Evolutionary conservation across 1,140 invertebrate species (phyloP), one percentile per base, ranked within the genome.

Genomic region (Vollenhovia emeryi): DNA sequence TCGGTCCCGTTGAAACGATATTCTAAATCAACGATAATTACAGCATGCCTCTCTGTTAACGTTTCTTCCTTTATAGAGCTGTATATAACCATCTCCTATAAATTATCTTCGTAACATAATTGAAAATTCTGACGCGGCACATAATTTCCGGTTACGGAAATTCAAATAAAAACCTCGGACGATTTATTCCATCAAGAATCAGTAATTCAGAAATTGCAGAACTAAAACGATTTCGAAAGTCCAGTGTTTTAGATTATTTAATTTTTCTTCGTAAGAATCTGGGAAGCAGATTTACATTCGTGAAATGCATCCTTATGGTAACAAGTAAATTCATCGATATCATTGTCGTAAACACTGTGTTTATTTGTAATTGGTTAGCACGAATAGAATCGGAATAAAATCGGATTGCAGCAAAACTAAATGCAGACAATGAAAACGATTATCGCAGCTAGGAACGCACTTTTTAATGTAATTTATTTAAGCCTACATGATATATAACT

Each of bases 1-100:
- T 11, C 55, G 80, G 86, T 91, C 80, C 90, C 89, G 91, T 93
- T 92, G 78, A 87, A 85, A 91, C 62, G 84, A 91, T 92, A 92
- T 86, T 91, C 82, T 89, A 92, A 91, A 86, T 40, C 55, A 21
- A 68, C 62, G 85, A 86, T 90, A 91, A 87, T 89, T 88, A 27
- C 50, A 52, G 21, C 52, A n/a, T 43, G 6, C 27, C 3, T 24
- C 9, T 50, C 9, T 24, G 43, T 76, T 76, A 62, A 76, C 11
- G 27, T 45, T 76, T 13, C 6, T 43, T 62, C 9, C 8, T 40
- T 60, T 9, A 7, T 36, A 36, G 33, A 76, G 6, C 18, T 43
- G 18, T 9, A 43, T 30, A 57, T 40, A 57, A 62, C 4, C 3
- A 62, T 40, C 21, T 76, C 9, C 3, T 3, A 59, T 27, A 43